Evolutionary conservation across 2,113 vertebrate species (phyloP).

Genomic region (Ammodytes marinus): DNA sequence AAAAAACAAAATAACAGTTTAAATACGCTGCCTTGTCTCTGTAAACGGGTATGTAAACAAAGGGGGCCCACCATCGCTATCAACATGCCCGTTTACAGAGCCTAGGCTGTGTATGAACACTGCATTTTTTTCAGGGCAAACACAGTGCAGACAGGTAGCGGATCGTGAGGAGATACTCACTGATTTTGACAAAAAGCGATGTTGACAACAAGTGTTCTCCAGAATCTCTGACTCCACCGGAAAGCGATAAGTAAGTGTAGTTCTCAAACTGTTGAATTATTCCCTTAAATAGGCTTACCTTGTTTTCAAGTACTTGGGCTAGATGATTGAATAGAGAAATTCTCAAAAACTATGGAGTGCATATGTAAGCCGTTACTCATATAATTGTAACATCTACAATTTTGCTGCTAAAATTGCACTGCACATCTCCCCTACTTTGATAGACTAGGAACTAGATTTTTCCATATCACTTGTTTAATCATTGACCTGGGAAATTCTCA

Average conservation of each 20-base stretch:
- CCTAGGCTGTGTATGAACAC: too few relatives aligned
- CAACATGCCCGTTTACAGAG: too few relatives aligned
- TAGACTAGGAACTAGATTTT: conserved; percentile 44
- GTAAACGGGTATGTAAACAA: too few relatives aligned
- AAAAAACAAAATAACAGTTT: too few relatives aligned
- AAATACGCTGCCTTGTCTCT: too few relatives aligned
- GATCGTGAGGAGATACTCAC: too few relatives aligned
- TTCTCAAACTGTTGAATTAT: neutral
- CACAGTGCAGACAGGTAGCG: too few relatives aligned
- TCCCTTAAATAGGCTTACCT: conserved; percentile 3
- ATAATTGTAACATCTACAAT: conserved; percentile 20
- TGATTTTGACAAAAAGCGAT: too few relatives aligned
- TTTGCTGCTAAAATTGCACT: conserved; percentile 14
- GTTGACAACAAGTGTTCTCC: too few relatives aligned
- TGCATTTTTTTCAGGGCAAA: too few relatives aligned
- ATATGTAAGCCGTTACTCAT: conserved; percentile 13
- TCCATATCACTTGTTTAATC: conserved; percentile 65
- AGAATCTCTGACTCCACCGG: neutral
- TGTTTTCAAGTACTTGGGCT: neutral
- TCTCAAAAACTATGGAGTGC: neutral
- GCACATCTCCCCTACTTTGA: conserved; percentile 17
- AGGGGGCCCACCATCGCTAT: too few relatives aligned
- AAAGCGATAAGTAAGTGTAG: neutral
- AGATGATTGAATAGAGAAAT: neutral
- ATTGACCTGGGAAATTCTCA: conserved; percentile 57